Evolutionary conservation across 1,140 invertebrate species (phyloP), one percentile per base, ranked within the genome.

Genomic region (Spodoptera frugiperda): DNA sequence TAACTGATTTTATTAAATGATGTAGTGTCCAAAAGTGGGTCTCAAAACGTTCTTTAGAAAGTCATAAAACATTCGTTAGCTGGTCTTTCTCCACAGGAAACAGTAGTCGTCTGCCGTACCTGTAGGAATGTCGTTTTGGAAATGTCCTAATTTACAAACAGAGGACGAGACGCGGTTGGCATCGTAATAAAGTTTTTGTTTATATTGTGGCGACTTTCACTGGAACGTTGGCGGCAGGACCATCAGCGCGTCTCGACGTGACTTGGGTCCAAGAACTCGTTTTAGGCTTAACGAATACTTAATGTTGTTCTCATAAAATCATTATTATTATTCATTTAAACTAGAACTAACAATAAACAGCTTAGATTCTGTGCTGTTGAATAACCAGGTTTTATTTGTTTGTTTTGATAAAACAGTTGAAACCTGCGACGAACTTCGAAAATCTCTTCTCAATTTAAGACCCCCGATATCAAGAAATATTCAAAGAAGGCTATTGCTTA

Each of bases 161-260:
- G 61, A 30, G 49, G 51, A 33, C 33, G 55, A 12, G 30, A 78
- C 71, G 77, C 61, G 70, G 19, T 21, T 19, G 59, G 71, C 49
- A 78, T 78, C 61, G 15, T 59, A 78, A 78, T 46, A 68, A 46
- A 55, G 61, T 78, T 78, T 78, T 78, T 78, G 59, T 78, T 57
- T 72, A 78, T 68, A 70, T 73, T 33, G 54, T 67, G 61, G 59
- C 77, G 70, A 78, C 77, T 78, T 78, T 78, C 77, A 78, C 77
- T 78, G 70, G 53, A 72, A 55, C 17, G 63, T 53, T 21, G 39
- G n/a, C 46, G n/a, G 65, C 44, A 63, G 74, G 74, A 67, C 74
- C 19, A 71, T 46, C 21, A 17, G 10, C 44, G 21, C 19, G 54
- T 21, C 49, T 30, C 46, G 55, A 78, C 76, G 76, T 78, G 70